Conservation (phyloP, 2,888 invertebrate genomes). For the Caenorhabditis sinica region DNA sequence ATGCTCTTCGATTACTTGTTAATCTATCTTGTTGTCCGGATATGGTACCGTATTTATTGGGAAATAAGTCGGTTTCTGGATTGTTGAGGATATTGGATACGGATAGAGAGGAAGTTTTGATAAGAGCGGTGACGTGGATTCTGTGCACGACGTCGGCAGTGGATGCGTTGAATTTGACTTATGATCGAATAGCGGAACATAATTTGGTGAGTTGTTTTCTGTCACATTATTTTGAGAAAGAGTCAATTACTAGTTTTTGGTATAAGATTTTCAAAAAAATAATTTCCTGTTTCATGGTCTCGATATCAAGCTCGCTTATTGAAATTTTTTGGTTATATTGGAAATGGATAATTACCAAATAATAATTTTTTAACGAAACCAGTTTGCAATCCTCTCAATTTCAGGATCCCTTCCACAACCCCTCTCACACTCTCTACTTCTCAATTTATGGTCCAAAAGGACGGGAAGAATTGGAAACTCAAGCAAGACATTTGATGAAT, state of each 20-base stretch:
- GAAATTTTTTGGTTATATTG: no score
- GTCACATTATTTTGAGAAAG: background rate
- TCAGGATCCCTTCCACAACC: slow-evolving; percentile 80
- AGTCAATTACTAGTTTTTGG: background rate
- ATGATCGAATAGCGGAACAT: slow-evolving; percentile 76
- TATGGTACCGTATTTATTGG: slow-evolving; percentile 86
- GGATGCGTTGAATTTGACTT: slow-evolving; percentile 78
- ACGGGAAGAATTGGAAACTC: slow-evolving; percentile 69
- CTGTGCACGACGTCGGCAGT: slow-evolving; percentile 80
- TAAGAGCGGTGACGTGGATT: slow-evolving; percentile 80
- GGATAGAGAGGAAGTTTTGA: slow-evolving; percentile 78
- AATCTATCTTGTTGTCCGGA: slow-evolving; percentile 87
- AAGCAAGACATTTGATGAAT: slow-evolving; percentile 60
- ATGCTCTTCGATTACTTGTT: slow-evolving; percentile 86
- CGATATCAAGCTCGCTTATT: no score
- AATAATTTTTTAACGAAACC: background rate
- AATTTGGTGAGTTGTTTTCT: slow-evolving; percentile 63
- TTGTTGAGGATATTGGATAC: slow-evolving; percentile 79
- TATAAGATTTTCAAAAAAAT: background rate
- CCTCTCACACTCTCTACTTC: slow-evolving; percentile 78
- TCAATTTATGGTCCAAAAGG: slow-evolving; percentile 76
- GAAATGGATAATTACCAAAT: no score
- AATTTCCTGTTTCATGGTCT: no score
- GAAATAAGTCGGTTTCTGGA: slow-evolving; percentile 85
- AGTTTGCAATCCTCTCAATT: slow-evolving; percentile 27